These are phyloP conservation scores for Gulo gulo DNA, from an alignment of 2,113 vertebrate genomes.

Conservation along the genomic window DNA sequence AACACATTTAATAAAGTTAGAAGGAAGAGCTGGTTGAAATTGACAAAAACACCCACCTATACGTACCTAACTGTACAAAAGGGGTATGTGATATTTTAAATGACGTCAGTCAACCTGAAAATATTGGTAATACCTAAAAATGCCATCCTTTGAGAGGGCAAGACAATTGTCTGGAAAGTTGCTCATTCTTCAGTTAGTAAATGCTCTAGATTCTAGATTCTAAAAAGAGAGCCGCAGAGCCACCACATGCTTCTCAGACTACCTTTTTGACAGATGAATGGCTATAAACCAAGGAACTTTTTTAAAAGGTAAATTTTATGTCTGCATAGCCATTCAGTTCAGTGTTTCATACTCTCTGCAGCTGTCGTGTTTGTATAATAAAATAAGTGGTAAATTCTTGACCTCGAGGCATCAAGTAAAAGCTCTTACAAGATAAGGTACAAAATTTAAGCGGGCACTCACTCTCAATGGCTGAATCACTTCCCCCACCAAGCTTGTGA, in stretches of 20 bases:
- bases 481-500: background rate
- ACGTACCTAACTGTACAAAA: background rate
- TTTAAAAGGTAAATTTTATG: background rate
- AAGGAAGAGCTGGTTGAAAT: slow-evolving; percentile 1
- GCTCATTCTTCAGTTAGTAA: background rate
- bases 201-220: background rate
- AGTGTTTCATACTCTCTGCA: background rate
- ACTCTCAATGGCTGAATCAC: background rate
- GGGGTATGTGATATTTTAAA: background rate
- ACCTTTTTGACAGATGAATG: background rate
- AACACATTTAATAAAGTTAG: background rate
- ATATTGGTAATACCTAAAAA: background rate
- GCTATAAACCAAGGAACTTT: background rate
- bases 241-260: background rate
- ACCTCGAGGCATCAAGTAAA: background rate
- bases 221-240: background rate
- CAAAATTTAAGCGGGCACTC: background rate
- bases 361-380: background rate
- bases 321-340: background rate
- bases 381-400: slow-evolving; percentile 1
- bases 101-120: background rate
- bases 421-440: background rate
- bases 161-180: background rate
- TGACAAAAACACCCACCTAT: background rate
- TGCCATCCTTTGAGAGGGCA: background rate